These are phyloP conservation scores for Sarcophaga variegata DNA, from an alignment of 2,888 invertebrate species.

Conservation along the genomic window DNA sequence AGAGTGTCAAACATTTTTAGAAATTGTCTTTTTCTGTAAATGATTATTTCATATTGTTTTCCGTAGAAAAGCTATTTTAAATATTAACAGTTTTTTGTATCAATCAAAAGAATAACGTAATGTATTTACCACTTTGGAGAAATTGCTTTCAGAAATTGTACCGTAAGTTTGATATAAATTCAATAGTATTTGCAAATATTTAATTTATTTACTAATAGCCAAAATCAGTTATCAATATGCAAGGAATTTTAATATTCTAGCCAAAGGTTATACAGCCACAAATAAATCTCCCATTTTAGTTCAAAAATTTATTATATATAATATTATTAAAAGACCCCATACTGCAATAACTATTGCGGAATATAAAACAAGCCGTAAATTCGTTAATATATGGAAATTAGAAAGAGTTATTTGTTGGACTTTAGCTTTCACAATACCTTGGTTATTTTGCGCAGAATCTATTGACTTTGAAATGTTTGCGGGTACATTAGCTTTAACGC, in stretches of 20 bases:
- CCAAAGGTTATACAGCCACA: not conserved
- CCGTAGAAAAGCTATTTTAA: not conserved
- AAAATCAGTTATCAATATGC: not conserved
- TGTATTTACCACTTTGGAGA: slow-evolving; percentile 31
- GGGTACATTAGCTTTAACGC: slow-evolving; percentile 4
- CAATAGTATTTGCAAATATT: not conserved
- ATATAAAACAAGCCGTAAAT: slow-evolving; percentile 57
- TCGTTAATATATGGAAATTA: slow-evolving; percentile 43
- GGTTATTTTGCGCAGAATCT: slow-evolving; percentile 42
- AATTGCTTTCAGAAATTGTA: slow-evolving; percentile 13
- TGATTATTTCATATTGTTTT: not conserved
- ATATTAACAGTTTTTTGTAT: not conserved
- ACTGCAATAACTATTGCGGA: slow-evolving; percentile 42
- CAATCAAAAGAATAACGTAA: not conserved
- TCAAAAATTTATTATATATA: not conserved
- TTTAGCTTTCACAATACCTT: slow-evolving; percentile 41
- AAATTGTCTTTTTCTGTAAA: not conserved
- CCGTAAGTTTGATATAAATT: slow-evolving; percentile 35
- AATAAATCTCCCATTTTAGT: not conserved
- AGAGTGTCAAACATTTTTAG: not conserved
- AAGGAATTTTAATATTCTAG: not conserved
- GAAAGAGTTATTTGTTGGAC: slow-evolving; percentile 51
- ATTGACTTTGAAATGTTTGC: slow-evolving; percentile 53
- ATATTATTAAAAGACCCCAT: not conserved
- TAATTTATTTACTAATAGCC: not conserved